Evolutionary conservation across 2,888 invertebrate genomes (phyloP).

Genomic region (Drosophila lutescens): DNA sequence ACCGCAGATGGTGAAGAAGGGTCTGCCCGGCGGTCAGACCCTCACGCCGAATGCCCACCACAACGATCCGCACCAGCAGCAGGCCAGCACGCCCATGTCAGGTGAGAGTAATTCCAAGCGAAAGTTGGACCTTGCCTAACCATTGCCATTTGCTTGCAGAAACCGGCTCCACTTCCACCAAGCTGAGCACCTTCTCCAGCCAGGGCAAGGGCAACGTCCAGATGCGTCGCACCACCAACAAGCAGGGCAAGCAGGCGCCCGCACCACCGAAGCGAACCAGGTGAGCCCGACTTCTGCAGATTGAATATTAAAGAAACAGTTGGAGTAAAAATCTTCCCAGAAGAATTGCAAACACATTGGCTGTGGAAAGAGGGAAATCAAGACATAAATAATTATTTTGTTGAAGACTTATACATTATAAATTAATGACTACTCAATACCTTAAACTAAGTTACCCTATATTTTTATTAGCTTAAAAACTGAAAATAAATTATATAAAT

Average conservation of each 20-base stretch:
- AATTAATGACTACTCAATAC: no score
- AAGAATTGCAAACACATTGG: not conserved
- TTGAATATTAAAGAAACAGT: no score
- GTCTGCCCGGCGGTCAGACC: slow-evolving; percentile 61
- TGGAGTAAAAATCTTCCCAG: not conserved
- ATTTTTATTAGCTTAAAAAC: no score
- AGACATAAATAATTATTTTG: no score
- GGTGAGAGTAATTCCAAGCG: slow-evolving; percentile 63
- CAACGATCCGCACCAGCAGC: slow-evolving; percentile 77
- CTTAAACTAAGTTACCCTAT: no score
- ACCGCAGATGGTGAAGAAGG: slow-evolving; percentile 85
- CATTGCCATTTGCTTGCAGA: slow-evolving; percentile 61
- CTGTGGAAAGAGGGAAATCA: no score
- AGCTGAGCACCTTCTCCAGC: slow-evolving; percentile 88
- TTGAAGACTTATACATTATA: no score
- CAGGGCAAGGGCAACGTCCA: slow-evolving; percentile 89
- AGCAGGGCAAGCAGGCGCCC: slow-evolving; percentile 96
- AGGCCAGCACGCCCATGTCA: slow-evolving; percentile 84
- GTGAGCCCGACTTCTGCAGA: slow-evolving; percentile 84
- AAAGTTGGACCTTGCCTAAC: not conserved
- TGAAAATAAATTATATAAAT: no score
- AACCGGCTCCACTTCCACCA: slow-evolving; percentile 85
- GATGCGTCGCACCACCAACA: slow-evolving; percentile 93
- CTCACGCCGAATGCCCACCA: slow-evolving; percentile 77
- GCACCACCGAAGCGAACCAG: slow-evolving; percentile 98